Evolutionary conservation across 2,113 vertebrate species (phyloP).

Genomic region (Rhabdornis inornatus): DNA sequence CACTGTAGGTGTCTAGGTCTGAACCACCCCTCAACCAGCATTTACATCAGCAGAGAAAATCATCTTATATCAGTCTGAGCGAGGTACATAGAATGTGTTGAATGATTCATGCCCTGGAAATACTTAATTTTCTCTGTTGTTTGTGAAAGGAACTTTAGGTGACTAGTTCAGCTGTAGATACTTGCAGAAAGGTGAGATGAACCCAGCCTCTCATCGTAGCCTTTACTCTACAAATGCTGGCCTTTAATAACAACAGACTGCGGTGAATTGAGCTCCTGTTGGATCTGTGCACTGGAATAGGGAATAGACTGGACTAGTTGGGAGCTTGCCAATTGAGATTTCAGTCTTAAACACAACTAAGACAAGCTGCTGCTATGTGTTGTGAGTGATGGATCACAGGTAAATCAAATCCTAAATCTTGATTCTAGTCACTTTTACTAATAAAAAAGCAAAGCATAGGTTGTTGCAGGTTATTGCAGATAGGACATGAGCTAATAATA

Average conservation of each 20-base stretch:
- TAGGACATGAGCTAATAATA: not conserved
- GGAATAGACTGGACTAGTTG: not conserved
- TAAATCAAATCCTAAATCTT: not conserved
- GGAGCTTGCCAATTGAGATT: not conserved
- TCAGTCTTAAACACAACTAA: not conserved
- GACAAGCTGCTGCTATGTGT: not conserved
- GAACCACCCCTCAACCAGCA: not conserved
- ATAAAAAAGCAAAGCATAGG: not conserved
- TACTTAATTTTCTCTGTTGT: not conserved
- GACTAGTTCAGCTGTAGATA: not conserved
- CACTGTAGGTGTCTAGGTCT: not conserved
- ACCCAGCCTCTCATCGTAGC: not conserved
- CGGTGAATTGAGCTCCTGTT: not conserved
- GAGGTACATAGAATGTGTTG: not conserved
- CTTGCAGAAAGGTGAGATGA: not conserved
- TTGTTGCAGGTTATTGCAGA: not conserved
- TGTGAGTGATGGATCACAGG: not conserved
- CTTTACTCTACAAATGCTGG: not conserved
- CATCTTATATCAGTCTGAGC: not conserved
- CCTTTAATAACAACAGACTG: not conserved
- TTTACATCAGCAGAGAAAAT: not conserved
- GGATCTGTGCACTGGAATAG: not conserved
- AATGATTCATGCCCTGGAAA: not conserved
- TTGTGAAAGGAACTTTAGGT: not conserved
- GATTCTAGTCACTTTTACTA: not conserved